These are phyloP conservation scores for Siniperca undulata DNA, from an alignment of 2,797 vertebrate genomes.

Conservation along the genomic window DNA sequence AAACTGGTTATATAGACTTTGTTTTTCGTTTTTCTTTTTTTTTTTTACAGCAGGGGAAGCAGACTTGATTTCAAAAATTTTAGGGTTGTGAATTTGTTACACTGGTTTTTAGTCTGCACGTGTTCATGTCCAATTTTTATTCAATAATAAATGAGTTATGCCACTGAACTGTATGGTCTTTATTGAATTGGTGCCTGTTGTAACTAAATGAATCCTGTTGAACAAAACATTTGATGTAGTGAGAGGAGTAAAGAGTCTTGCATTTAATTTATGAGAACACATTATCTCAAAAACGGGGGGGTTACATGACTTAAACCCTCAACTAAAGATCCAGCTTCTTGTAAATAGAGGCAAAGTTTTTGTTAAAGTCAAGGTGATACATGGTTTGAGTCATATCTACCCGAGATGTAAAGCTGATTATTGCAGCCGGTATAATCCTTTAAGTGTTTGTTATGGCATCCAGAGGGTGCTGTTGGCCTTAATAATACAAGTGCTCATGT, in stretches of 20 bases:
- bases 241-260: background rate
- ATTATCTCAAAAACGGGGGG: background rate
- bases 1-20: conserved; percentile 83
- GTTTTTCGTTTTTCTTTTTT: conserved; percentile 69
- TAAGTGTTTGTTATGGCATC: background rate
- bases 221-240: background rate
- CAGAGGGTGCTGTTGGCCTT: conserved; percentile 56
- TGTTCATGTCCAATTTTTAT: conserved; percentile 95
- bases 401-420: background rate
- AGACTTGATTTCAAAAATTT: conserved; percentile 94
- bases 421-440: too few species aligned
- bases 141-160: conserved; percentile 89
- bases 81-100: conserved; percentile 94
- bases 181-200: background rate
- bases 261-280: background rate
- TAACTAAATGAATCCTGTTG: background rate
- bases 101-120: conserved; percentile 99
- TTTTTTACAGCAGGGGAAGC: conserved; percentile 89
- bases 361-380: background rate
- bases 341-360: background rate
- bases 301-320: background rate
- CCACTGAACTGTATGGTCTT: conserved; percentile 52
- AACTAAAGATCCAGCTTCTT: background rate
- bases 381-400: background rate
- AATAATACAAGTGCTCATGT: background rate